Conservation (phyloP, 92 coral and sea anemone genomes). For the Bergia puertoricense region DNA sequence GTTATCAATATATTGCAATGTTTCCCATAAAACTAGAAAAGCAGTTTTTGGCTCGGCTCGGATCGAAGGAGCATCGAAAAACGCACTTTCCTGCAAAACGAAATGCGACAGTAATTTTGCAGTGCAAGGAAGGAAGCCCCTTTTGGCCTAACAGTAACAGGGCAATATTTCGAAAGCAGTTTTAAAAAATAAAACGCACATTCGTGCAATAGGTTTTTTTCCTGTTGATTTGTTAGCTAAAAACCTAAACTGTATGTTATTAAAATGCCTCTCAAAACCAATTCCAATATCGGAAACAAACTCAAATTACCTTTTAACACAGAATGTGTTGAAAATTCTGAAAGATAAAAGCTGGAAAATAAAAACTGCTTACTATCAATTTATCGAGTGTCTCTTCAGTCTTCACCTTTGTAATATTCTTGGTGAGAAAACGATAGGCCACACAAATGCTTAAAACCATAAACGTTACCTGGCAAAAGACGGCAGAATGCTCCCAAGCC, state of each 20-base stretch:
- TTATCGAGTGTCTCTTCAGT: background rate
- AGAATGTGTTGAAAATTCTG: background rate
- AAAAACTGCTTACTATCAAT: background rate
- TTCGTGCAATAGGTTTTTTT: background rate
- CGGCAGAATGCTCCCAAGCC: constrained; percentile 65
- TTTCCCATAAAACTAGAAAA: too few relatives aligned
- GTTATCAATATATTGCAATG: too few relatives aligned
- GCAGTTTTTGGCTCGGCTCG: too few relatives aligned
- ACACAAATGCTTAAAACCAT: background rate
- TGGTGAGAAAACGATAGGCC: background rate
- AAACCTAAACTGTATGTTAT: constrained; percentile 13
- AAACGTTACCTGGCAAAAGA: constrained; percentile 78
- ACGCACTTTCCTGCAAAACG: too few relatives aligned
- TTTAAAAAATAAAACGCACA: too few relatives aligned
- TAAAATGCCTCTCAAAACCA: background rate
- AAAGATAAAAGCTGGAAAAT: background rate
- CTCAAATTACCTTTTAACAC: background rate
- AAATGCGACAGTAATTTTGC: too few relatives aligned
- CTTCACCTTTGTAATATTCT: background rate
- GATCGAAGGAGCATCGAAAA: too few relatives aligned
- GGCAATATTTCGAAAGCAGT: background rate
- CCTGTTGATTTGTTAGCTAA: background rate
- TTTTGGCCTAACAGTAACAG: too few relatives aligned
- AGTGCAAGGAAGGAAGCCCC: too few relatives aligned
- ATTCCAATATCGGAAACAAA: constrained; percentile 22